Evolutionary conservation across 2,113 vertebrate species (phyloP).

Genomic region (Malurus alboscapulatus): DNA sequence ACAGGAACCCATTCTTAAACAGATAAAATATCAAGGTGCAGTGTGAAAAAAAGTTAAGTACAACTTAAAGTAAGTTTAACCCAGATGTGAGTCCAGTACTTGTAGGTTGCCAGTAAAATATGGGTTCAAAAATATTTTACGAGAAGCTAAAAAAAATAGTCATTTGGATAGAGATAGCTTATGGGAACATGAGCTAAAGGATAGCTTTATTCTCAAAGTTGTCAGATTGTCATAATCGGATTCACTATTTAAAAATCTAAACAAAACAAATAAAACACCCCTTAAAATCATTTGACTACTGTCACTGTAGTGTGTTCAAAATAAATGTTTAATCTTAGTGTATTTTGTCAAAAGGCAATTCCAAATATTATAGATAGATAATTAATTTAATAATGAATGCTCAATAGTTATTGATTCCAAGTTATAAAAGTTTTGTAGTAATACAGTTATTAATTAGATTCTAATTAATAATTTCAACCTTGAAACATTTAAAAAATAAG

Average conservation of each 20-base stretch:
- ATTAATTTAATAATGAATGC: neutral
- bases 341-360: conserved; percentile 36
- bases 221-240: neutral
- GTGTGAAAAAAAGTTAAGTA: neutral
- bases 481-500: conserved; percentile 56
- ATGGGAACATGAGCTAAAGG: neutral
- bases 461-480: conserved; percentile 62
- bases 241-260: neutral
- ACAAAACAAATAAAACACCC: neutral
- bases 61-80: neutral
- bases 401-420: conserved; percentile 42
- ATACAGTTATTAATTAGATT: conserved; percentile 61
- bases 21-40: neutral
- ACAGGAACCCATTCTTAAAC: neutral
- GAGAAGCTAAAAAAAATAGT: neutral
- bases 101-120: neutral
- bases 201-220: neutral
- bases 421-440: conserved; percentile 45
- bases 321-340: neutral
- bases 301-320: neutral
- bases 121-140: neutral
- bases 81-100: neutral
- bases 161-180: neutral
- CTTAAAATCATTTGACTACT: neutral
- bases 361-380: conserved; percentile 2